Evolutionary conservation across 2,888 invertebrate species (phyloP), one percentile per base, ranked within the genome.

Genomic region (Microctonus hyperodae): DNA sequence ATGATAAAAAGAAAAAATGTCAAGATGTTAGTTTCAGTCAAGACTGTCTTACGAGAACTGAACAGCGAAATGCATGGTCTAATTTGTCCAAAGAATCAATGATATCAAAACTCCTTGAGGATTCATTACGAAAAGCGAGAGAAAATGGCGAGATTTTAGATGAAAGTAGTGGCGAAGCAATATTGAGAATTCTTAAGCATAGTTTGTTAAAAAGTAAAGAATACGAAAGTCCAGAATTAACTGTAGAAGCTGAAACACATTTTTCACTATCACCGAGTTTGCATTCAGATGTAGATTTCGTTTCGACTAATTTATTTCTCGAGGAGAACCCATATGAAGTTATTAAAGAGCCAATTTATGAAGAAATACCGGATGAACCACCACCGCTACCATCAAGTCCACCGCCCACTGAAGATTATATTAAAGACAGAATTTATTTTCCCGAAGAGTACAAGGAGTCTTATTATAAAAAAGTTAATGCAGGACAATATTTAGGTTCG

Each of bases 311-410:
- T 73, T 72, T 82, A 0, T 81, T 82, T 59, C 73, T 81, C 31
- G 83, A 84, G 40, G 85, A 85, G 69, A 85, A 85, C 74, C 78
- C 84, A 0, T 85, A 85, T 72, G 85, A 85, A 67, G 80, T 83
- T 53, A 84, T 85, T 65, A 84, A 82, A 55, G 85, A 85, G 67
- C 85, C 84, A 1, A 85, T 86, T 63, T 86, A 86, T 71, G 86
- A 86, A 67, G 85, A 86, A 72, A 84, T 86, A n/a, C 81, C 82
- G 0, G 84, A 84, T 48, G 80, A 83, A 25, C 83, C 82, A 4
- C 93, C 93, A 64, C 94, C 94, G 2, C 83, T 94, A 75, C 94
- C 94, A 1, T 83, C 90, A 0, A 91, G 91, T 76, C 92, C 93
- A 20, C 94, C 94, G 1, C 94, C 94, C 0, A 78, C 78, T 23